Conservation (phyloP, 1,140 invertebrate species). For the Neodiprion lecontei region DNA sequence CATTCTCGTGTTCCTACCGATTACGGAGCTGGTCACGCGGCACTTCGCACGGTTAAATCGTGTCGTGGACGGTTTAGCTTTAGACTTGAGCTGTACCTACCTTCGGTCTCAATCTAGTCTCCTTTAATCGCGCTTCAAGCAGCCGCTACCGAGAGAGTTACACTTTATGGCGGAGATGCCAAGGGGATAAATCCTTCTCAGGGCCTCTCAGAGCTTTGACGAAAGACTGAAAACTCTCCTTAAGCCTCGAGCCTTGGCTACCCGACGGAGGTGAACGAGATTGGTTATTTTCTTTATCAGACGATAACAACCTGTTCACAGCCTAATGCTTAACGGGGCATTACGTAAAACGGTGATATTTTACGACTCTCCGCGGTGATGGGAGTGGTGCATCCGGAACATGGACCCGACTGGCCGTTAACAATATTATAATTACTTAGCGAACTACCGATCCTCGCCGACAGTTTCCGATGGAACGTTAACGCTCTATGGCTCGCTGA, state of each 20-base stretch:
- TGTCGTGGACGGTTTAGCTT: background rate
- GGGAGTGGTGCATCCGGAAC: constrained; percentile 50
- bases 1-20: no score
- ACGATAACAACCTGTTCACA: background rate
- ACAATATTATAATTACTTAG: constrained; percentile 8
- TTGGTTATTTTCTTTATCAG: background rate
- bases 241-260: no score
- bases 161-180: no score
- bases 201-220: no score
- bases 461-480: constrained; percentile 6
- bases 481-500: background rate
- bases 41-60: no score
- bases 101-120: no score
- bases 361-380: constrained; percentile 41
- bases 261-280: no score
- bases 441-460: constrained; percentile 19
- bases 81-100: background rate
- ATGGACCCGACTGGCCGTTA: constrained; percentile 1
- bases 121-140: no score
- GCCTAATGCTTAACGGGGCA: constrained; percentile 4
- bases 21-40: no score
- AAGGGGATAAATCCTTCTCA: no score
- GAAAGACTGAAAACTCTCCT: no score
- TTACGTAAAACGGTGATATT: constrained; percentile 41
- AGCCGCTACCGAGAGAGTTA: no score